phyloP scores from a whole-genome alignment of 92 coral and sea anemone species.

The Siderastrea siderea region DNA sequence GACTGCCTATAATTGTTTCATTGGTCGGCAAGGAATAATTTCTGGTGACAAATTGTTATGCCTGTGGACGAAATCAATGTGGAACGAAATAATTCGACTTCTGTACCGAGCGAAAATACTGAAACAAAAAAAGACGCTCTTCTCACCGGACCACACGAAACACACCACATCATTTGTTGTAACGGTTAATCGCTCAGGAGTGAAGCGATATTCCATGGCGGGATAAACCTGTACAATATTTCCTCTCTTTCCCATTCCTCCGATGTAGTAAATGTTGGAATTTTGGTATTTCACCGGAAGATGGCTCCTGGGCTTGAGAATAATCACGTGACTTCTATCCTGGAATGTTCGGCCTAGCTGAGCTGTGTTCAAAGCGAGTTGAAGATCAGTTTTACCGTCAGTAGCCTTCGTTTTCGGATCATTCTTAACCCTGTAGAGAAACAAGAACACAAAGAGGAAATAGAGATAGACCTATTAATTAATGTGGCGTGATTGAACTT shows the following conservation, averaged over 20 bases:
- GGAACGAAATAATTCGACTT: neutral
- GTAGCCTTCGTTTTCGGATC: constrained; percentile 22
- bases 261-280: constrained; percentile 38
- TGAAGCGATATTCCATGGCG: constrained; percentile 66
- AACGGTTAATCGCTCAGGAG: constrained; percentile 30
- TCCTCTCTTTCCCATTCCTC: constrained; percentile 63
- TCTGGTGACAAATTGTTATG: neutral
- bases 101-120: neutral
- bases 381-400: constrained; percentile 39
- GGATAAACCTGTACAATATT: constrained; percentile 65
- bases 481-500: neutral
- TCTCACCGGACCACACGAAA: constrained; percentile 49
- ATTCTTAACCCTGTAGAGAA: constrained; percentile 11
- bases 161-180: constrained; percentile 38
- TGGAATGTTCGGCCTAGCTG: constrained; percentile 66
- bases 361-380: constrained; percentile 61
- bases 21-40: no score
- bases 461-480: neutral
- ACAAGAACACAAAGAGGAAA: neutral
- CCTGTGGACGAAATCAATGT: neutral
- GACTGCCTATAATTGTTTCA: no score
- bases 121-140: neutral
- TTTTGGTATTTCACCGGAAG: constrained; percentile 23
- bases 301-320: constrained; percentile 9
- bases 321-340: constrained; percentile 52